Evolutionary conservation across 1,140 invertebrate genomes (phyloP).

Genomic region (Spodoptera frugiperda): DNA sequence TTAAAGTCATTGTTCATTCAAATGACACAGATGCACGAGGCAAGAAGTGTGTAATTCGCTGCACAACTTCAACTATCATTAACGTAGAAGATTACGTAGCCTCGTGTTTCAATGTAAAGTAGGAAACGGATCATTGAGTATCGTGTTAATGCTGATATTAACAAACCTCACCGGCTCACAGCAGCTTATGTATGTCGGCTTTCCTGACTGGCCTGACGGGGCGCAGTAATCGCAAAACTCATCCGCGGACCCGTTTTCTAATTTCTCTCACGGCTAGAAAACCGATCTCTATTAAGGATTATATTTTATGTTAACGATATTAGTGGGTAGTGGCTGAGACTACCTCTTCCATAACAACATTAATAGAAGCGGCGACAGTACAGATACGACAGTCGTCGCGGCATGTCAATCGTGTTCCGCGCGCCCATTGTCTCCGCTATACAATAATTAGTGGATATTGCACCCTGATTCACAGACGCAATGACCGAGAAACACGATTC

Average conservation of each 20-base stretch:
- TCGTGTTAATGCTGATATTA: constrained; percentile 51
- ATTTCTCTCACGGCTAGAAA: constrained; percentile 8
- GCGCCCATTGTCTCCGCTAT: constrained; percentile 54
- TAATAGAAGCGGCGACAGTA: constrained; percentile 46
- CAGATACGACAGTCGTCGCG: constrained; percentile 41
- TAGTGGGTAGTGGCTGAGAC: constrained; percentile 11
- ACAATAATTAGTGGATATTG: constrained; percentile 61
- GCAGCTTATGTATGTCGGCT: constrained; percentile 45
- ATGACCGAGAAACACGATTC: constrained; percentile 56
- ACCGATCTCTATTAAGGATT: constrained; percentile 13
- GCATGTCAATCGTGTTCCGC: constrained; percentile 49
- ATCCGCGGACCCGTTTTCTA: neutral
- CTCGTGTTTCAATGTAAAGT: constrained; percentile 55
- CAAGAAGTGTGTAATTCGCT: neutral
- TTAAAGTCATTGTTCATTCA: too few relatives aligned
- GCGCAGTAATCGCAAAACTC: neutral
- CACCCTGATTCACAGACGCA: constrained; percentile 51
- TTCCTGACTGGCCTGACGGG: constrained; percentile 29
- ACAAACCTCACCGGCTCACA: constrained; percentile 16
- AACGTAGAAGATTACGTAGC: constrained; percentile 15
- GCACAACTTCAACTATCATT: constrained; percentile 10
- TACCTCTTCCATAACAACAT: constrained; percentile 47
- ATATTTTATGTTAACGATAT: constrained; percentile 24
- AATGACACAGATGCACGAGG: too few relatives aligned
- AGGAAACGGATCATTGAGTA: constrained; percentile 64